Base-by-base conservation (phyloP, 53 echinoderm and acorn worm species). In the Glandiceps talaboti region DNA sequence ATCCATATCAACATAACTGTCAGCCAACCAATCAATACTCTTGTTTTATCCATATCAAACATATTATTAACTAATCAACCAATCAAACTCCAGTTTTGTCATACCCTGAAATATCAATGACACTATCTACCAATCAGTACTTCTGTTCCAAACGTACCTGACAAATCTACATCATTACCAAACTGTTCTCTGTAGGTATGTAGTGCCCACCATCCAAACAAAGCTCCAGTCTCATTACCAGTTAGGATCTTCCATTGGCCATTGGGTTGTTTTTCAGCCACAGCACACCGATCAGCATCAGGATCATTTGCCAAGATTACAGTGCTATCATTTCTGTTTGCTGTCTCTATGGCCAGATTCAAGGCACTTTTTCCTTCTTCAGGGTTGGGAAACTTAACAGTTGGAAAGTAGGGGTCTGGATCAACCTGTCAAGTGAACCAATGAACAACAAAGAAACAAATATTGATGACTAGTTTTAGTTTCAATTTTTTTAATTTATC, bases 321-420 rank as follows among this genome's bases (percentile, higher is more conserved):
- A 25, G 75, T 87, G 81, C 97, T 93, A 73, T 82, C 82, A 85
- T 91, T 91, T 74, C 87, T 91, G 14, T 88, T 81, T 28, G 97
- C 97, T 0, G 97, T 97, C 73, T 85, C 84, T 77, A 94, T 91
- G 76, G 97, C 86, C 28, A 97, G 83, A 75, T 93, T 83, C 27
- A 97, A 89, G 78, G 97, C 97, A 30, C 91, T 90, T 84, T 97
- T 97, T 1, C 96, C 96, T 83, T 97, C 97, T 73, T 97, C 97
- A 0, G 97, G 97, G 32, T 97, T 97, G 14, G 97, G 97, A 74
- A 94, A 94, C 79, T 97, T 97, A 76, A 97, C 97, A 26, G 97
- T 97, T 14, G 93, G 91, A 79, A 97, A 97, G 14, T 93, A 89
- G 0, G 97, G 97, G 73, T 97, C 93, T 27, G 93, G 93, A 74